Evolutionary conservation across 2,113 vertebrate genomes (phyloP).

Genomic region (Cololabis saira): DNA sequence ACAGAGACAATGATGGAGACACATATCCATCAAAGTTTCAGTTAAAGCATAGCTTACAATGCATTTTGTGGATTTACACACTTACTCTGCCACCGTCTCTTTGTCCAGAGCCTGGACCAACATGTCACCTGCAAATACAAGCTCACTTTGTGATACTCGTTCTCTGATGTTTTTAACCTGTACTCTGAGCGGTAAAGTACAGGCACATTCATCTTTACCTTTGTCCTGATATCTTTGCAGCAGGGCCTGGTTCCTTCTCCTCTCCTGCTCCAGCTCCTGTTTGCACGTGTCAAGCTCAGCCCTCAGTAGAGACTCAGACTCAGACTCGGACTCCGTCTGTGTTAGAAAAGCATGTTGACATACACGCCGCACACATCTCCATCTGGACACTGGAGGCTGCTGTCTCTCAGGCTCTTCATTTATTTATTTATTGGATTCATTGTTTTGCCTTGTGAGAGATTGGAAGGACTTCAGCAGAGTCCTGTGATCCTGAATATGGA

Average conservation of each 20-base stretch:
- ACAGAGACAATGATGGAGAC: slow-evolving; percentile 14
- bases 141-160: background rate
- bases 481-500: too few relatives aligned
- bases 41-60: slow-evolving; percentile 17
- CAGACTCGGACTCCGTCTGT: slow-evolving; percentile 58
- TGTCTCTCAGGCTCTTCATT: too few relatives aligned
- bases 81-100: slow-evolving; percentile 64
- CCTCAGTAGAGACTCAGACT: slow-evolving; percentile 37
- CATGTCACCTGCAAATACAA: slow-evolving; percentile 38
- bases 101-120: slow-evolving; percentile 35
- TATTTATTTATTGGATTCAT: too few relatives aligned
- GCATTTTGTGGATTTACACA: slow-evolving; percentile 32
- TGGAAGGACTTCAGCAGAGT: too few relatives aligned
- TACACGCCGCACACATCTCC: background rate
- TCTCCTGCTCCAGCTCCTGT: slow-evolving; percentile 72
- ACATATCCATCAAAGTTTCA: slow-evolving; percentile 28
- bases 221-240: slow-evolving; percentile 42
- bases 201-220: slow-evolving; percentile 17
- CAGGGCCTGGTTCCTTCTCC: slow-evolving; percentile 48
- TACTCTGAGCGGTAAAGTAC: background rate
- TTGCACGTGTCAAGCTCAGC: slow-evolving; percentile 68
- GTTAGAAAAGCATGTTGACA: background rate
- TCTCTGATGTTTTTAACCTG: background rate
- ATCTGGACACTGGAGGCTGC: background rate
- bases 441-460: too few relatives aligned